These are phyloP conservation scores for Cephalopachus bancanus DNA, from an alignment of 2,797 vertebrate genomes.

Conservation along the genomic window DNA sequence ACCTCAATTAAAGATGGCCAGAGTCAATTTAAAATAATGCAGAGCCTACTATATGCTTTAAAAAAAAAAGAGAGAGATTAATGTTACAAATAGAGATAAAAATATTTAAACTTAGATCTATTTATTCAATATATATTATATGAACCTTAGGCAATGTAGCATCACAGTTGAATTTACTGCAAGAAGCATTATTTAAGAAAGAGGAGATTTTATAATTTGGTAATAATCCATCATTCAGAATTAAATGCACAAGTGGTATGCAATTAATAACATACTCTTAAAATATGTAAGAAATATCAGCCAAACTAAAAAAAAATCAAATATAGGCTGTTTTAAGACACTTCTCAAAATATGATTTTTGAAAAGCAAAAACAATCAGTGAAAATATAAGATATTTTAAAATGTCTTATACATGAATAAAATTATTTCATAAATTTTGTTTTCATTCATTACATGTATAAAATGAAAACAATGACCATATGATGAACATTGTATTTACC, in stretches of 20 bases:
- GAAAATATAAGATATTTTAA: not conserved
- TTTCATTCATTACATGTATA: not conserved
- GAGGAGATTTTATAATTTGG: not conserved
- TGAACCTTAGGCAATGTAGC: not conserved
- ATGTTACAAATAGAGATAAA: not conserved
- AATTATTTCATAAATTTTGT: too few species aligned
- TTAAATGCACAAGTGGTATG: not conserved
- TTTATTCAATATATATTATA: not conserved
- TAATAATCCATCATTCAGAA: not conserved
- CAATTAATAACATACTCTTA: not conserved
- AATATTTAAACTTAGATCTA: not conserved
- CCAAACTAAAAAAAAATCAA: not conserved
- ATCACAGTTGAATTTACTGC: not conserved
- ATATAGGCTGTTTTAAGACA: not conserved
- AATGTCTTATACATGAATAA: not conserved
- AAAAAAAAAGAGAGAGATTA: not conserved
- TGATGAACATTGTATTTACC: not conserved
- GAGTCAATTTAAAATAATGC: not conserved
- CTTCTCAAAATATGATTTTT: not conserved
- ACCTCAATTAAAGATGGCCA: not conserved
- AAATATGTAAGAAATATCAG: not conserved
- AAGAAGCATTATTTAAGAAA: not conserved
- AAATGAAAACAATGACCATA: not conserved
- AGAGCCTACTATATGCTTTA: not conserved
- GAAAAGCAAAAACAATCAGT: not conserved